Evolutionary conservation across 2,113 vertebrate genomes (phyloP), one percentile per base, ranked within the genome.

Genomic region (Collichthys lucidus): DNA sequence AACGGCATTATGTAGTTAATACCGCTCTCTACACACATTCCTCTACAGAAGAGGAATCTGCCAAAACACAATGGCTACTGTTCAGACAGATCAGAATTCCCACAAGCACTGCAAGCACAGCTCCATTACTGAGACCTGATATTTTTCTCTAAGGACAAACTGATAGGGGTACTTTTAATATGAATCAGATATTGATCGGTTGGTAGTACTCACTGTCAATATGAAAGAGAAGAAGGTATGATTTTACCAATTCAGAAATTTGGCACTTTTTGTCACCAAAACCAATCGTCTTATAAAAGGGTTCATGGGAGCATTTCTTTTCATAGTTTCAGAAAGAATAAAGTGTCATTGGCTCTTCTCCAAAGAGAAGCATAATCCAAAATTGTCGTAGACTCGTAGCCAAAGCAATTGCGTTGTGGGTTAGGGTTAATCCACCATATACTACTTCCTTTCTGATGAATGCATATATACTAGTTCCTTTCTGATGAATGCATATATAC

Each of bases 61-160:
- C 86, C 86, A 85, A 90, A 82, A 85, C 70, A 74, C 74, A 86
- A 77, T 69, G 77, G 76, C 91, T 90, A 86, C 86, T 88, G 87
- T 89, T 90, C 77, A 91, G 81, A 82, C 74, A 60, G 40, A 66
- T 56, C 73, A 77, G 44, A 86, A 82, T 26, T 85, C 88, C 88
- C 86, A 84, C 77, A 83, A 49, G 86, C 79, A 63, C 49, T 59
- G n/a, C 59, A 67, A 83, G 71, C 71, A 84, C 78, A 87, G 77
- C 80, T 89, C 80, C 67, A 87, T 83, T 87, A 78, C 67, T 11
- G 53, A 52, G 40, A 70, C 77, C 12, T 57, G 20, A 60, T 40
- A 47, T 72, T 74, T 44, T 77, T 57, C 29, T 82, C 44, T 29
- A 3, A 1, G n/a, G 20, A 63, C 64, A 29, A 29, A 46, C 55